Percentiles rank a stretch among this genome's conserved stretches.
Conservation (phyloP, 2,888 invertebrate species). For the Augochlorella aurata region DNA sequence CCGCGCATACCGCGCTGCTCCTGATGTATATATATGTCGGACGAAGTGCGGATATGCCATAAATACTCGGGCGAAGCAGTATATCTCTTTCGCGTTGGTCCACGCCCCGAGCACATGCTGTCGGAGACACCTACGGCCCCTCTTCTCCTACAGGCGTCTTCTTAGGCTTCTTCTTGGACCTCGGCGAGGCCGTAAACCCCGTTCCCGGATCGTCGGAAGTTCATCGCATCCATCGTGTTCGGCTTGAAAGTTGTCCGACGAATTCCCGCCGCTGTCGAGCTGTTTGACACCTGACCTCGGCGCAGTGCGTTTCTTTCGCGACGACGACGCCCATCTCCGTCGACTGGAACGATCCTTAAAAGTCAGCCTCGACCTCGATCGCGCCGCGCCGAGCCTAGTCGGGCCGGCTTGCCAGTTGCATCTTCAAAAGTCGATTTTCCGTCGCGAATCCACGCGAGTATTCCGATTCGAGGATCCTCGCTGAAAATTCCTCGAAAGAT, state of each 20-base stretch:
- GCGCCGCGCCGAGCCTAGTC: not conserved
- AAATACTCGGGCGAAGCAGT: constrained; percentile 80
- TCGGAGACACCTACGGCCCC: constrained; percentile 70
- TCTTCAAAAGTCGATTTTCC: not conserved
- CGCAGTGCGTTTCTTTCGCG: constrained; percentile 64
- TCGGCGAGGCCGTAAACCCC: constrained; percentile 65
- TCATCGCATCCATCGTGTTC: constrained; percentile 49
- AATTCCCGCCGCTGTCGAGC: constrained; percentile 48
- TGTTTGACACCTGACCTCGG: constrained; percentile 75
- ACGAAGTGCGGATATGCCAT: constrained; percentile 80
- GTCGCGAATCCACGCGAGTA: not conserved
- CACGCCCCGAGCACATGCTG: constrained; percentile 81
- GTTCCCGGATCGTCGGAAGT: constrained; percentile 67
- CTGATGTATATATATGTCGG: constrained; percentile 69
- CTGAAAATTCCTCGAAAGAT: constrained; percentile 75
- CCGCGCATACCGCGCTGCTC: constrained; percentile 71
- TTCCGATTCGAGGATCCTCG: not conserved
- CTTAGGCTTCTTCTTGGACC: constrained; percentile 59
- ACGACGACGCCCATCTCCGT: constrained; percentile 56
- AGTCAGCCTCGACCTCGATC: constrained; percentile 17
- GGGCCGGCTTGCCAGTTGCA: too few species aligned
- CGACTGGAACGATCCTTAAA: constrained; percentile 41
- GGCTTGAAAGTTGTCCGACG: constrained; percentile 37
- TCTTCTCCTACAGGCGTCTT: constrained; percentile 39
- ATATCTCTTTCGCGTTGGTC: constrained; percentile 80